Base-by-base conservation (phyloP, 2,888 invertebrate species). In the Polyommatus iphigenia region DNA sequence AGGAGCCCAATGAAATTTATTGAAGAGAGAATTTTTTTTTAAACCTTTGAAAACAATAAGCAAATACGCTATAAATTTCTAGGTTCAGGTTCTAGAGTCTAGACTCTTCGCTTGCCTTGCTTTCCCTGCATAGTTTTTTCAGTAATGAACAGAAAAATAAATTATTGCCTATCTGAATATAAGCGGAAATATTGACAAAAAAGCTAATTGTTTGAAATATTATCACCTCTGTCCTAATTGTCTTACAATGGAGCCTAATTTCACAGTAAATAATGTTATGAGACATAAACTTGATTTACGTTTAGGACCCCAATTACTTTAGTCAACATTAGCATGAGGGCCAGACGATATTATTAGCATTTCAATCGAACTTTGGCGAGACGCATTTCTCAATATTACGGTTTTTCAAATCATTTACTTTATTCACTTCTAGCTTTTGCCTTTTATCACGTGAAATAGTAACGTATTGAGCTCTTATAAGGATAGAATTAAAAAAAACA, bases 311-410 rank as follows among this genome's bases (percentile, higher is more conserved):
- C 20, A 75, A 29, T 75, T 29, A 54, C 75, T 75, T 41, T n/a
- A n/a, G 10, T 15, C 29, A 18, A 24, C 18, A 29, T 75, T 75
- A 50, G 75, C 24, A 75, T 54, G 24, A 67, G 32, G 6, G 50
- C 18, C 54, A 75, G 75, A 75, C 75, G 10, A 10, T 46, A 15
- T 24, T 54, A 75, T 75, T 75, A 54, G 24, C 75, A 75, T 75
- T 75, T 50, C 29, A 50, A 50, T 75, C 54, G 75, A 54, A 29
- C 73, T 24, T 46, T 46, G 54, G 75, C 50, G 20, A 75, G 50
- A 75, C 75, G 15, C 46, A 50, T 50, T 75, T 54, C 29, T 50
- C 29, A n/a, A 75, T 18, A 7, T 54, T 50, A 50, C 29, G 50
- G 15, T 29, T 18, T 41, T 75, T 50, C 7, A 1, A 75, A 54